Percentiles rank a stretch among this genome's conserved stretches.
phyloP scores from a whole-genome alignment of 2,113 vertebrate genomes.

The Atrichornis clamosus region DNA sequence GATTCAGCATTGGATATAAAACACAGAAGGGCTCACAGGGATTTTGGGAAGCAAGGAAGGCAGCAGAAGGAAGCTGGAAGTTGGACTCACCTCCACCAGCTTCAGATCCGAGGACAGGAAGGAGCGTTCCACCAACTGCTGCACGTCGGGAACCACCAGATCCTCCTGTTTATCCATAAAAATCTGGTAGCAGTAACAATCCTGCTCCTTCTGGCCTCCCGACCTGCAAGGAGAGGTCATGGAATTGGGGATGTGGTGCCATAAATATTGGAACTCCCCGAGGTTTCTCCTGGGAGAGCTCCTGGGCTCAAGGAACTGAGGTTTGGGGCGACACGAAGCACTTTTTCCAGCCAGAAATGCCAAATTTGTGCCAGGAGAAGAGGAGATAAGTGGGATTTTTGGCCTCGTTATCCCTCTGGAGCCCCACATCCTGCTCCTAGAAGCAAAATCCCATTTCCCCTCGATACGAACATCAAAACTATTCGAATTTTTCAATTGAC shows the following conservation, averaged over 20 bases:
- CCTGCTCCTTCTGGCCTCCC: constrained; percentile 76
- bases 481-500: background rate
- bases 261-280: background rate
- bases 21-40: background rate
- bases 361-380: background rate
- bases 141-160: constrained; percentile 83
- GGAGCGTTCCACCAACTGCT: constrained; percentile 88
- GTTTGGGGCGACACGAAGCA: background rate
- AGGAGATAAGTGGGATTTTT: background rate
- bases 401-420: background rate
- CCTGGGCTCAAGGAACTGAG: background rate
- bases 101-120: constrained; percentile 81
- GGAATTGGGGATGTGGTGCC: background rate
- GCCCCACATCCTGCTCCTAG: background rate
- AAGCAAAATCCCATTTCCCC: background rate
- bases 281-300: background rate
- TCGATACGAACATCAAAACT: accelerated
- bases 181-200: constrained; percentile 88
- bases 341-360: background rate
- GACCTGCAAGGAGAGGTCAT: constrained; percentile 50
- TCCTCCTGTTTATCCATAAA: constrained; percentile 87
- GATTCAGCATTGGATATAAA: background rate
- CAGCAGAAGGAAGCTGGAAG: background rate
- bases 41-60: background rate
- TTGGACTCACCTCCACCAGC: constrained; percentile 78